phyloP scores from a whole-genome alignment of 2,888 invertebrate genomes.

The Parasteatoda lunata region DNA sequence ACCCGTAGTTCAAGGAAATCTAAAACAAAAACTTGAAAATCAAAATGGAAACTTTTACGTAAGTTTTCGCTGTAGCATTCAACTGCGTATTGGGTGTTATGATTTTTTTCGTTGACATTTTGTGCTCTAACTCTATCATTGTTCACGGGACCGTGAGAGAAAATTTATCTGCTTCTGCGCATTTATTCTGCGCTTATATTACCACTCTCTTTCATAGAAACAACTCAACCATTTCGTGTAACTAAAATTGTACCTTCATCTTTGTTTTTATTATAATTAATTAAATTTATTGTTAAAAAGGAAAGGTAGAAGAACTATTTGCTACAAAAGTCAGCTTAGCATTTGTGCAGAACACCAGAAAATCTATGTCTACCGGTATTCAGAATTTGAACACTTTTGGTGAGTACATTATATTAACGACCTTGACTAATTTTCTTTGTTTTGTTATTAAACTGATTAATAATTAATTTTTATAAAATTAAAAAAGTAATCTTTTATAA shows the following conservation, averaged over 20 bases:
- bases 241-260: background rate
- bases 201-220: background rate
- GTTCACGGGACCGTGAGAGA: too few relatives aligned
- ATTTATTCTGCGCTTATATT: background rate
- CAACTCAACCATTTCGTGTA: constrained; percentile 30
- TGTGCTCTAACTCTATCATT: too few relatives aligned
- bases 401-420: constrained; percentile 68
- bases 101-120: too few relatives aligned
- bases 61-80: too few relatives aligned
- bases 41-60: too few relatives aligned
- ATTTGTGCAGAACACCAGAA: constrained; percentile 53
- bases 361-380: constrained; percentile 71
- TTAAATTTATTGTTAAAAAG: background rate
- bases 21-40: too few relatives aligned
- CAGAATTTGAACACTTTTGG: constrained; percentile 73
- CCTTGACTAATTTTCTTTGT: constrained; percentile 19
- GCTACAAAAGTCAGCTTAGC: constrained; percentile 24
- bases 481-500: too few relatives aligned
- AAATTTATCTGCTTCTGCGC: background rate
- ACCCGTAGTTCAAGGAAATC: too few relatives aligned
- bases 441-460: too few relatives aligned
- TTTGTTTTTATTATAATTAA: background rate
- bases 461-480: too few relatives aligned
- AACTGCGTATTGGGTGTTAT: too few relatives aligned
- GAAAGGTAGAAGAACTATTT: background rate